These are phyloP conservation scores for Micronycteris hirsuta DNA, from an alignment of 2,113 vertebrate species.

Conservation along the genomic window DNA sequence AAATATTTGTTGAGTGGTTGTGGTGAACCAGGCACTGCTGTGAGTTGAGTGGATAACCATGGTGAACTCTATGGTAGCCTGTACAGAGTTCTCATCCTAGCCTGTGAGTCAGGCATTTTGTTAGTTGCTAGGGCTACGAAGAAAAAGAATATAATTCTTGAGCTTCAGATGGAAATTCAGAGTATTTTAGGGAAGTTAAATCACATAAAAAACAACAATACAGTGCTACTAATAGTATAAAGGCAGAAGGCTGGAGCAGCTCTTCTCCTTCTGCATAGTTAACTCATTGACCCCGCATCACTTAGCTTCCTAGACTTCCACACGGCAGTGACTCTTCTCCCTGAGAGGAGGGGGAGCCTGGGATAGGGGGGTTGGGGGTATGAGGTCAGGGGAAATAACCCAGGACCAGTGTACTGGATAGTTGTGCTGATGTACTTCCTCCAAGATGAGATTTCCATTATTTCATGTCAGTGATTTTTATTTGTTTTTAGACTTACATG, in stretches of 20 bases:
- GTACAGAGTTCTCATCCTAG: background rate
- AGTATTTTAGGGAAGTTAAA: background rate
- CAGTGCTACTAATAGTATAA: background rate
- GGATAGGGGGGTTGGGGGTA: fast-evolving
- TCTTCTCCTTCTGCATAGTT: background rate
- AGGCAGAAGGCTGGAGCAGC: background rate
- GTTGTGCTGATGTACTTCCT: background rate
- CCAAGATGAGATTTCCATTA: background rate
- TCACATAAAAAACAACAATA: background rate
- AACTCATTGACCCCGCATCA: background rate
- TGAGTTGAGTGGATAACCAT: background rate
- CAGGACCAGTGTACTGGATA: background rate
- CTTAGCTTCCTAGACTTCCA: background rate
- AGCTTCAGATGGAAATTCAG: background rate
- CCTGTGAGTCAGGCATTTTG: background rate
- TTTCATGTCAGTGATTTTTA: background rate
- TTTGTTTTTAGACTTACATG: background rate
- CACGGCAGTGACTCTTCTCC: background rate
- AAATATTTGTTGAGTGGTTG: background rate
- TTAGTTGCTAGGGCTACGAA: background rate
- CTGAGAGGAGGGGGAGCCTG: background rate
- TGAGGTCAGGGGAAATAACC: background rate
- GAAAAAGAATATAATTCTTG: background rate
- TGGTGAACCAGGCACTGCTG: background rate
- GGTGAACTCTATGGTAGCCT: background rate